Conservation (phyloP, 1,140 invertebrate genomes). For the Drosophila gunungcola region DNA sequence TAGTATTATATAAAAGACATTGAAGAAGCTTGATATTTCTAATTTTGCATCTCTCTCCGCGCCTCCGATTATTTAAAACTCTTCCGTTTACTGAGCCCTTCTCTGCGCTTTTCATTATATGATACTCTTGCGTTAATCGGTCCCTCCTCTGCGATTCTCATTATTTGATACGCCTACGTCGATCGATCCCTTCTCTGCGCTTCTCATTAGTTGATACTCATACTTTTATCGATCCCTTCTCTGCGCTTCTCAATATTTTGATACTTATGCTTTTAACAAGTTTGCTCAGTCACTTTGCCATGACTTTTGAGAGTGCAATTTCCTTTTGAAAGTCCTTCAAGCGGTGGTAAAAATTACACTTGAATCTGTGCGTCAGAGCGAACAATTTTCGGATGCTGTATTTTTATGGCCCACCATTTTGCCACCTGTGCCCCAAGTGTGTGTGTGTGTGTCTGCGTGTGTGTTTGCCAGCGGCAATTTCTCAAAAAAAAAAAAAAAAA, state of each 20-base stretch:
- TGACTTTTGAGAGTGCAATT: slow-evolving; percentile 13
- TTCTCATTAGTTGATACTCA: not conserved
- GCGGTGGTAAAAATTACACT: slow-evolving; percentile 24
- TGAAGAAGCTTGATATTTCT: too few species aligned
- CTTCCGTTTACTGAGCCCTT: not conserved
- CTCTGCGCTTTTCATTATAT: not conserved
- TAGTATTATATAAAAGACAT: too few species aligned
- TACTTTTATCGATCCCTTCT: not conserved
- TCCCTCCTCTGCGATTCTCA: not conserved
- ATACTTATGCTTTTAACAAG: slow-evolving; percentile 15
- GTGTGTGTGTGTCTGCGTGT: not conserved
- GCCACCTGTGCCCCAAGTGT: slow-evolving; percentile 21
- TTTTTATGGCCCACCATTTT: slow-evolving; percentile 26
- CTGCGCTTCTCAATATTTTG: slow-evolving; percentile 5
- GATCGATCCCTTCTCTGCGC: not conserved
- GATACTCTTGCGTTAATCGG: not conserved
- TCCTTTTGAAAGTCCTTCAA: not conserved
- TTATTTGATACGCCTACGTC: too few species aligned
- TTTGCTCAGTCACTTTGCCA: not conserved
- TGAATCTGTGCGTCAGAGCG: slow-evolving; percentile 12
- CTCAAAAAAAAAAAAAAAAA: slow-evolving; percentile 4
- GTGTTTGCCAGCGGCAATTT: slow-evolving; percentile 6
- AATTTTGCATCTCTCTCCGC: not conserved
- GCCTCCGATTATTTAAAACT: not conserved
- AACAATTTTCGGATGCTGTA: slow-evolving; percentile 14